Percentiles rank a stretch among this genome's conserved stretches.
These are phyloP conservation scores for Stenolophus ochropezus DNA, from an alignment of 2,888 invertebrate genomes.

Conservation along the genomic window DNA sequence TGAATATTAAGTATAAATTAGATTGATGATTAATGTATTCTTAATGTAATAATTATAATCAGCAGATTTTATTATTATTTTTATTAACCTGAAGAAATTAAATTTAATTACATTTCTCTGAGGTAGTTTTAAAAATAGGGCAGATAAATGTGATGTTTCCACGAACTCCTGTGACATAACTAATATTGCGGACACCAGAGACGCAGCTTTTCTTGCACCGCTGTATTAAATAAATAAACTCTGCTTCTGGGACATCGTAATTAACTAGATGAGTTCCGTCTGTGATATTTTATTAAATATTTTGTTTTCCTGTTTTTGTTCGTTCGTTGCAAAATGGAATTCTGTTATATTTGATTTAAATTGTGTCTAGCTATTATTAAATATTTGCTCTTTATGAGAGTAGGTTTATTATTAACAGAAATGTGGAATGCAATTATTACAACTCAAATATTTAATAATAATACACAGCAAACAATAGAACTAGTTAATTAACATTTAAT, in stretches of 20 bases:
- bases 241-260: not conserved
- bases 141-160: conserved; percentile 23
- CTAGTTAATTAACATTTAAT: conserved; percentile 22
- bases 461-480: not conserved
- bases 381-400: conserved; percentile 13
- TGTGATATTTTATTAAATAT: conserved; percentile 12
- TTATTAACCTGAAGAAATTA: no score
- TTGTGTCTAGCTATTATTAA: conserved; percentile 2
- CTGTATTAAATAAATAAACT: conserved; percentile 29
- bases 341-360: conserved; percentile 9
- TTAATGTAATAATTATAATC: no score
- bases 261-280: conserved; percentile 22
- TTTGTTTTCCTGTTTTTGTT: not conserved
- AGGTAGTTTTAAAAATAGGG: no score
- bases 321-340: not conserved
- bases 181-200: not conserved
- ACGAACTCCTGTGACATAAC: not conserved
- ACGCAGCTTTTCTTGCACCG: conserved; percentile 20
- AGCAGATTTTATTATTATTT: no score
- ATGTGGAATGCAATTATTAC: conserved; percentile 28
- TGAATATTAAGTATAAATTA: no score
- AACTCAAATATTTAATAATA: conserved; percentile 25
- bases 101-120: no score
- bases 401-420: conserved; percentile 11
- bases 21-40: no score